Conservation (phyloP, 30 jellyfish, hydroid and myxozoan species). For the Haliclystus octoradiatus region DNA sequence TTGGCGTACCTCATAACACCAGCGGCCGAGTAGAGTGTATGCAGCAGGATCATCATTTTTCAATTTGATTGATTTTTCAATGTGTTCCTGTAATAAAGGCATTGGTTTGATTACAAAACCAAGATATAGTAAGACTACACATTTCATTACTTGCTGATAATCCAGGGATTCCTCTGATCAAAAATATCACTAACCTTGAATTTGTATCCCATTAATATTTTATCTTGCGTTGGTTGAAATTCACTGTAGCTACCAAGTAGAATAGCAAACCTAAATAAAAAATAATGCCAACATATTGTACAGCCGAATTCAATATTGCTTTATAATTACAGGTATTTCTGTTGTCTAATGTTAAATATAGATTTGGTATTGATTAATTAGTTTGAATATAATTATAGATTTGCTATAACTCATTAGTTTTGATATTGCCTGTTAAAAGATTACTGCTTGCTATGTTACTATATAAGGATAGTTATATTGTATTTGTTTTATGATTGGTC, state of each 20-base stretch:
- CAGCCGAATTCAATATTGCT: too few relatives aligned
- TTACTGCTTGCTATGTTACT: too few relatives aligned
- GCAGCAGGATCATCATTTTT: constrained; percentile 75
- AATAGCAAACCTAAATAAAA: constrained; percentile 60
- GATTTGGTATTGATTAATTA: too few relatives aligned
- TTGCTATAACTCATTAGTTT: too few relatives aligned
- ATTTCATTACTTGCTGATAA: too few relatives aligned
- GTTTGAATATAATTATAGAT: too few relatives aligned
- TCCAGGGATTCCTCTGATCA: too few relatives aligned
- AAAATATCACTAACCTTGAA: constrained; percentile 77
- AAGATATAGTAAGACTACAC: too few relatives aligned
- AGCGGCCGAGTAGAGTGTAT: constrained; percentile 75
- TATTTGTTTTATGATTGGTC: too few relatives aligned
- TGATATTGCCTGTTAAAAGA: background rate
- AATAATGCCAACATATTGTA: background rate
- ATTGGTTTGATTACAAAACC: background rate
- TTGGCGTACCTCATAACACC: constrained; percentile 89
- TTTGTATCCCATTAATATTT: constrained; percentile 48
- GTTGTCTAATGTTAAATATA: too few relatives aligned
- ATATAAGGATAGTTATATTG: too few relatives aligned
- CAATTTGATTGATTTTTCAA: constrained; percentile 67
- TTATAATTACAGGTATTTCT: too few relatives aligned
- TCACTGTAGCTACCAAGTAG: constrained; percentile 49
- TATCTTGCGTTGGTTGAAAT: constrained; percentile 51
- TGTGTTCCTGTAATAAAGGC: constrained; percentile 47